Conservation (phyloP, 2,888 invertebrate species). For the Bellardia bayeri region DNA sequence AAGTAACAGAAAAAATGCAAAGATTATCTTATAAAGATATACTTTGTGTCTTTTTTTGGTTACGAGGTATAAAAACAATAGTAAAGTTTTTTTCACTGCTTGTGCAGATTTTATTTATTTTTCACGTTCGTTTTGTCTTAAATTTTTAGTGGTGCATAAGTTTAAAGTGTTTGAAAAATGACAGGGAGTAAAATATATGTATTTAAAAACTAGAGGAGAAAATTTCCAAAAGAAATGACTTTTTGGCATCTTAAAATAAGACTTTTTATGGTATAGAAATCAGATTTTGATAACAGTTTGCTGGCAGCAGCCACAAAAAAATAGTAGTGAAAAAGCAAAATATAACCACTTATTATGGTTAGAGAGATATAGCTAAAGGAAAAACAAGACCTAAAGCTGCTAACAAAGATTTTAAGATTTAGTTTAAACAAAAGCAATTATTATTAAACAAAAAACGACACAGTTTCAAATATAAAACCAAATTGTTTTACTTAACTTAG, state of each 20-base stretch:
- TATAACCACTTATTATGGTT: constrained; percentile 18
- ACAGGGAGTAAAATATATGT: neutral
- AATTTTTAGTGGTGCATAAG: constrained; percentile 59
- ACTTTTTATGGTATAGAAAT: constrained; percentile 55
- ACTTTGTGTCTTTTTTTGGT: constrained; percentile 59
- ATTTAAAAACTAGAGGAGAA: neutral
- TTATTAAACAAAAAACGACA: constrained; percentile 12
- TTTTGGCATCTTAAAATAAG: constrained; percentile 68
- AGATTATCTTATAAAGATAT: constrained; percentile 72
- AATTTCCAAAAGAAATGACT: constrained; percentile 38
- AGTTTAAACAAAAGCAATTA: constrained; percentile 36
- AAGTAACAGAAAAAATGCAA: constrained; percentile 42
- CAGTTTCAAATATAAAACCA: neutral
- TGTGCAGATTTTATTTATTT: constrained; percentile 26
- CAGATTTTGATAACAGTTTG: constrained; percentile 58
- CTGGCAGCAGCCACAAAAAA: constrained; percentile 23
- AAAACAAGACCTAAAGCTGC: constrained; percentile 2
- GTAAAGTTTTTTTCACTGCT: constrained; percentile 37
- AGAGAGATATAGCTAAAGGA: neutral
- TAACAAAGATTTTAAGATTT: neutral
- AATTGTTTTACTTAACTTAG: neutral
- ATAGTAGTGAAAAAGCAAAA: constrained; percentile 5
- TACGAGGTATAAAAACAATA: constrained; percentile 55
- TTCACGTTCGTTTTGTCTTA: constrained; percentile 24
- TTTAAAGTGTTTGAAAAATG: constrained; percentile 59